Base-by-base conservation (phyloP, 2,113 vertebrate species). In the Sturnus vulgaris region DNA sequence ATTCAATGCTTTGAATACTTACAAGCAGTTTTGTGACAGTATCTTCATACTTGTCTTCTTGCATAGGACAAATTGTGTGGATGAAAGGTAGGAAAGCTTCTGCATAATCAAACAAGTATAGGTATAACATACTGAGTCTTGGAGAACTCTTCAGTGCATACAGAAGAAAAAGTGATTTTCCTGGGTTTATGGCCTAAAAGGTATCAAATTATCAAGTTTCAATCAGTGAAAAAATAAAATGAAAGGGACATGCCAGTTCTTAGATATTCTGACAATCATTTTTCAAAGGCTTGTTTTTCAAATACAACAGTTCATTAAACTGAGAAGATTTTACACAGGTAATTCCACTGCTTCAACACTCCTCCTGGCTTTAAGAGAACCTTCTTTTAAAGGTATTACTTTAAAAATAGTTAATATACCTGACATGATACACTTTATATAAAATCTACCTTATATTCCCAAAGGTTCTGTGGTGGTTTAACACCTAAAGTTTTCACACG, bases 1-100 rank as follows among this genome's bases (percentile, higher is more conserved):
- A 78, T 39, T 77, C 59, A 20, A 55, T 55, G 28, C 37, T 56
- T 65, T 42, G 49, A 42, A 91, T 33, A 97, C 98, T 96, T 97
- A 99, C 99, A 96, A 98, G 96, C 39, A 98, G 82, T 92, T 97
- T 98, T 81, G 98, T 92, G 78, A 98, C 70, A 70, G 96, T 73
- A 93, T 97, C 97, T 90, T 97, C 88, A 1, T 97, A 59, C 14
- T 94, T 89, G 22, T 97, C 86, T 25, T 97, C 94, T 56, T 98
- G 97, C 11, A 90, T 83, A 12, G 98, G 98, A 81, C 99, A 99
- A 95, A 99, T 98, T 69, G 98, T 99, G 86, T 99, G 98, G 84
- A 99, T 98, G 97, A 99, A 99, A 87, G 99, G 99, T 82, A 99
- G 97, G 95, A 99, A 99, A 91, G 98, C 98, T 92, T 99, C 98